Conservation (phyloP, 1,140 invertebrate genomes). For the Odontomachus brunneus region DNA sequence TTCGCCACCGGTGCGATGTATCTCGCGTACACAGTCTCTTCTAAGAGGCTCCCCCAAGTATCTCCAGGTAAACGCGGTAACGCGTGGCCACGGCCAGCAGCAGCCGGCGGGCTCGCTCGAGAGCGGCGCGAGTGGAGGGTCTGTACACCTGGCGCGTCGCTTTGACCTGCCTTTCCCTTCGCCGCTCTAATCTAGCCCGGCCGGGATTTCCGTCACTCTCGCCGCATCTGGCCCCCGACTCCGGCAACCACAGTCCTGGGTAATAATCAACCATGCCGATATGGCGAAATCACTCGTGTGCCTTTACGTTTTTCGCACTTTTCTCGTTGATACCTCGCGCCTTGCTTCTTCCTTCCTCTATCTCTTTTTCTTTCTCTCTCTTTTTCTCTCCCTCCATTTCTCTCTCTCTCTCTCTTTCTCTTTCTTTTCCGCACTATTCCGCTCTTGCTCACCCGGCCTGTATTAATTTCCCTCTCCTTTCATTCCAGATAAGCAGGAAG, state of each 20-base stretch:
- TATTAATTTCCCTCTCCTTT: too few species aligned
- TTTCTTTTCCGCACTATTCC: not conserved
- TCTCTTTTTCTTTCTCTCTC: not conserved
- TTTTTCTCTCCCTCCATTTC: not conserved
- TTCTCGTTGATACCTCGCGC: not conserved
- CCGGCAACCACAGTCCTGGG: too few species aligned
- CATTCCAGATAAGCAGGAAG: not conserved
- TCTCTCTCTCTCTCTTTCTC: not conserved
- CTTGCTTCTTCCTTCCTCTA: not conserved
- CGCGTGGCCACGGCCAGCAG: too few species aligned
- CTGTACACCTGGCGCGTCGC: constrained; percentile 74
- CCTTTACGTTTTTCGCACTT: not conserved
- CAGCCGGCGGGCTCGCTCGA: constrained; percentile 25
- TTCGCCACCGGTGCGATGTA: too few species aligned
- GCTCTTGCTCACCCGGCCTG: not conserved
- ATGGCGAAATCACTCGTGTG: too few species aligned
- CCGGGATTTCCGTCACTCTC: not conserved
- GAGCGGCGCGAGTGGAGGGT: constrained; percentile 71
- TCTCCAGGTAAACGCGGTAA: constrained; percentile 45
- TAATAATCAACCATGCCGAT: too few species aligned
- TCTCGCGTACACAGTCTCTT: too few species aligned
- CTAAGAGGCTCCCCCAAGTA: too few species aligned
- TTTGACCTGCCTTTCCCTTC: constrained; percentile 80
- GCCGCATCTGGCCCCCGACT: too few species aligned
- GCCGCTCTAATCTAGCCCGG: constrained; percentile 14